Conservation (phyloP, 2,888 invertebrate genomes). For the Synergus itoensis region DNA sequence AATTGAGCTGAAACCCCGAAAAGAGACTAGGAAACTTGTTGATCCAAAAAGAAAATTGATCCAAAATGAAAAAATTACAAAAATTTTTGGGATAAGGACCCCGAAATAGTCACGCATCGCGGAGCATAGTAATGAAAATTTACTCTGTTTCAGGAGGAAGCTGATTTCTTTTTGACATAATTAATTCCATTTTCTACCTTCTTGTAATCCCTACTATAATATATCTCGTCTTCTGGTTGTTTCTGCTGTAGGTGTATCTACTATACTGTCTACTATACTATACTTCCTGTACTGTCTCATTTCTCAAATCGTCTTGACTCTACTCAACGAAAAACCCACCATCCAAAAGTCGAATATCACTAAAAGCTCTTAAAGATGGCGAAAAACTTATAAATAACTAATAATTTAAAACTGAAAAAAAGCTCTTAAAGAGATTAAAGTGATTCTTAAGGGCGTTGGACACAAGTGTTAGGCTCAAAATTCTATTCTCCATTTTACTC, state of each 20-base stretch:
- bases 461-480: too few species aligned
- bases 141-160: slow-evolving; percentile 77
- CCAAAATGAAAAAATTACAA: not conserved
- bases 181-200: slow-evolving; percentile 48
- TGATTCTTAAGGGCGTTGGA: too few species aligned
- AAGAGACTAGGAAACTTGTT: not conserved
- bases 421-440: too few species aligned
- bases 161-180: slow-evolving; percentile 61
- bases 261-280: slow-evolving; percentile 64
- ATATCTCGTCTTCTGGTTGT: slow-evolving; percentile 66
- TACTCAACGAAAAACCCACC: slow-evolving; percentile 7
- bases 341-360: not conserved
- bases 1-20: not conserved
- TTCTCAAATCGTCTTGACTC: slow-evolving; percentile 4
- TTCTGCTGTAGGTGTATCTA: slow-evolving; percentile 71
- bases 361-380: not conserved
- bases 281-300: slow-evolving; percentile 49
- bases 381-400: too few species aligned
- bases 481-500: too few species aligned
- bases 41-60: too few species aligned
- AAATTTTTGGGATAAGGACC: not conserved
- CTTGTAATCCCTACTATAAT: slow-evolving; percentile 42
- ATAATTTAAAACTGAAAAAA: too few species aligned
- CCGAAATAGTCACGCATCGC: slow-evolving; percentile 51
- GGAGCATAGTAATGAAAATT: slow-evolving; percentile 64